phyloP scores from a whole-genome alignment of 2,888 invertebrate genomes.

The Ophraella communa region DNA sequence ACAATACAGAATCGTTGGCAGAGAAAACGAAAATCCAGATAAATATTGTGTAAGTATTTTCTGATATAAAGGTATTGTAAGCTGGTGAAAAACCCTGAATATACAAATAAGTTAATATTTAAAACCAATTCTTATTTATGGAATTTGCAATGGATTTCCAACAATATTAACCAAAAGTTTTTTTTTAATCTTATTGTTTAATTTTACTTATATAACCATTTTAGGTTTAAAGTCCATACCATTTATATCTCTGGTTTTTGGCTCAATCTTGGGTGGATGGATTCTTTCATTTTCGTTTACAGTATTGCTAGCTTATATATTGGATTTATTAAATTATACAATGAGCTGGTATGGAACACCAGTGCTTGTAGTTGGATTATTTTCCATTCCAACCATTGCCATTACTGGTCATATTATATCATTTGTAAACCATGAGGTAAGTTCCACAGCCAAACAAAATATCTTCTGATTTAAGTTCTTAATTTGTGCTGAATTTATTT shows the following conservation, averaged over 20 bases:
- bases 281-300: slow-evolving; percentile 36
- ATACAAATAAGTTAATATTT: no score
- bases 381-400: slow-evolving; percentile 45
- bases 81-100: no score
- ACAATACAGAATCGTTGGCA: no score
- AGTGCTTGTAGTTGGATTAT: slow-evolving; percentile 48
- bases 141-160: no score
- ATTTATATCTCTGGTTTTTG: slow-evolving; percentile 37
- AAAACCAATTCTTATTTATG: no score
- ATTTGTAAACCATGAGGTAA: slow-evolving; percentile 44
- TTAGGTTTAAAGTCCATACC: slow-evolving; percentile 39
- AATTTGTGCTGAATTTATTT: not conserved
- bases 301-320: slow-evolving; percentile 35
- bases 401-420: slow-evolving; percentile 37
- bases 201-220: no score
- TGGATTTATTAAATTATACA: slow-evolving; percentile 43
- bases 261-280: slow-evolving; percentile 46
- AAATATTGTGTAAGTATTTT: no score
- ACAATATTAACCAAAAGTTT: no score
- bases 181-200: not conserved
- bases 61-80: no score
- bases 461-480: not conserved
- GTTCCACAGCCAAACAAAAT: not conserved
- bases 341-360: slow-evolving; percentile 53
- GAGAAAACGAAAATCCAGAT: no score